These are phyloP conservation scores for Rhynchonycteris naso DNA, from an alignment of 2,797 vertebrate genomes.

Conservation along the genomic window DNA sequence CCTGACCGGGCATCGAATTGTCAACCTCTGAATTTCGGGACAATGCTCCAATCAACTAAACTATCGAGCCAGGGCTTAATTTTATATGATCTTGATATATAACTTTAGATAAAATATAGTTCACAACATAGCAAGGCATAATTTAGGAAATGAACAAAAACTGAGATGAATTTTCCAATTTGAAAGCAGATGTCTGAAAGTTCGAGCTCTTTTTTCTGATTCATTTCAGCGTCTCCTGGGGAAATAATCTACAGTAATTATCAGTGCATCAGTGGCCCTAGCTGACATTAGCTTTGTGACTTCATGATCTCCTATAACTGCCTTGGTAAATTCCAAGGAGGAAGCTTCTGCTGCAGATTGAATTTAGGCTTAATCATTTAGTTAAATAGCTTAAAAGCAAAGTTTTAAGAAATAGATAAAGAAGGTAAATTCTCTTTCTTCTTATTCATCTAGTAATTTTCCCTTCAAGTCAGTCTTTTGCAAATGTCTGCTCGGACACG, in stretches of 20 bases:
- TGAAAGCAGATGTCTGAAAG: background rate
- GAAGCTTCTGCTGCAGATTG: background rate
- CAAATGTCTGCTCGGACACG: background rate
- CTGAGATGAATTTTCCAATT: background rate
- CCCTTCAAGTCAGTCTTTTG: background rate
- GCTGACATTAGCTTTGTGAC: background rate
- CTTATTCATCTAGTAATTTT: background rate
- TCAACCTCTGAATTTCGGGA: too few relatives aligned
- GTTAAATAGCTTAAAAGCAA: background rate
- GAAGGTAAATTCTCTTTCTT: background rate
- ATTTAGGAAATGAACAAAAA: slow-evolving; percentile 29
- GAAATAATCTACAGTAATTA: background rate
- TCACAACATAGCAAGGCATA: background rate
- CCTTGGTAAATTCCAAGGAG: background rate
- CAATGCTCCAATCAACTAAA: too few relatives aligned
- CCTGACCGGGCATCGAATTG: too few relatives aligned
- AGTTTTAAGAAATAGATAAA: background rate
- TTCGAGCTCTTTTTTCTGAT: background rate
- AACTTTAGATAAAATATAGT: slow-evolving; percentile 31
- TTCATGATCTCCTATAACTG: background rate
- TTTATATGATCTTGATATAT: slow-evolving; percentile 11
- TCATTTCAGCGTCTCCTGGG: background rate
- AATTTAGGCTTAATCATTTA: background rate
- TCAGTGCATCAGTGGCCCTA: background rate
- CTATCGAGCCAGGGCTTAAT: background rate